phyloP scores from a whole-genome alignment of 1,140 invertebrate species.

The Halictus rubicundus region DNA sequence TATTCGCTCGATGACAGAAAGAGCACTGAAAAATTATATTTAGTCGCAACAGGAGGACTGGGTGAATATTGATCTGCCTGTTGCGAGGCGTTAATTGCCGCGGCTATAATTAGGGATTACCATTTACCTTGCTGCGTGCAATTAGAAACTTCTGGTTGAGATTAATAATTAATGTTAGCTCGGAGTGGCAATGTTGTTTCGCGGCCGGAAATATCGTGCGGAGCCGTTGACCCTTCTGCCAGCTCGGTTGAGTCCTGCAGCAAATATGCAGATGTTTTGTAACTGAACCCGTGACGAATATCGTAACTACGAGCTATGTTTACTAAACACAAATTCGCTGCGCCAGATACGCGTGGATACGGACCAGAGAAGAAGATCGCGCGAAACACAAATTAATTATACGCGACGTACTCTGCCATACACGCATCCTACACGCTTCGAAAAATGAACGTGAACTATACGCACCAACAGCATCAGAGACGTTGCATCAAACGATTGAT shows the following conservation, averaged over 20 bases:
- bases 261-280: background rate
- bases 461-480: too few relatives aligned
- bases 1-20: too few relatives aligned
- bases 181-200: background rate
- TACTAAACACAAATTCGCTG: too few relatives aligned
- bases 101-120: constrained; percentile 47
- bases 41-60: background rate
- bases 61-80: constrained; percentile 17
- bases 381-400: too few relatives aligned
- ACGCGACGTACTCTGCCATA: too few relatives aligned
- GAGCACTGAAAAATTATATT: background rate
- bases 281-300: too few relatives aligned
- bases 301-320: background rate
- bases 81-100: constrained; percentile 46
- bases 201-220: too few relatives aligned
- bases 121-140: constrained; percentile 9
- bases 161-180: constrained; percentile 45
- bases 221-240: background rate
- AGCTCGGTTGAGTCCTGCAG: background rate
- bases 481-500: too few relatives aligned
- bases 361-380: too few relatives aligned
- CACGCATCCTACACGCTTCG: too few relatives aligned
- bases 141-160: constrained; percentile 47
- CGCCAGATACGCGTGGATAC: too few relatives aligned
- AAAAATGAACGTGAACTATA: too few relatives aligned